phyloP scores from a whole-genome alignment of 2,888 invertebrate genomes.

The Leptinotarsa rubiginosa region DNA sequence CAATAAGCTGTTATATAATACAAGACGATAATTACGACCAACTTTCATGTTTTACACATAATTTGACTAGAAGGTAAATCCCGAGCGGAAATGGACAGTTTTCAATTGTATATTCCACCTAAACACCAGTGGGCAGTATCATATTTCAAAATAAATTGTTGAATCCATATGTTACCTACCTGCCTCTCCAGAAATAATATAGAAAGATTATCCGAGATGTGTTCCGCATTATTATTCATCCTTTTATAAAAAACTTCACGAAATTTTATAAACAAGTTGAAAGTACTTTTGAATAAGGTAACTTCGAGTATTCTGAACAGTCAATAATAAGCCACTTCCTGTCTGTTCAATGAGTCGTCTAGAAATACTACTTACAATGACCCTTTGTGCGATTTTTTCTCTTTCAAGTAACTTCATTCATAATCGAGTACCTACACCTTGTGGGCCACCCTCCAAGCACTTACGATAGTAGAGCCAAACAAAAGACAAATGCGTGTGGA shows the following conservation, averaged over 20 bases:
- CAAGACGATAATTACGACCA: not conserved
- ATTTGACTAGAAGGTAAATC: not conserved
- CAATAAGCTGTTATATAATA: not conserved
- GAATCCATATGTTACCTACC: constrained; percentile 9
- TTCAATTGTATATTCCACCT: constrained; percentile 4
- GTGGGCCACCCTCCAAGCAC: constrained; percentile 36
- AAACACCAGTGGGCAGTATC: constrained; percentile 10
- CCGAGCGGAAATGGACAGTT: constrained; percentile 8
- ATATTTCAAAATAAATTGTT: constrained; percentile 14
- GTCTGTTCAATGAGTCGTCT: constrained; percentile 37
- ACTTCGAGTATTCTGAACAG: constrained; percentile 34
- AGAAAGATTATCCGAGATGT: constrained; percentile 1
- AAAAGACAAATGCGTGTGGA: constrained; percentile 23
- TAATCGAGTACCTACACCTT: constrained; percentile 34
- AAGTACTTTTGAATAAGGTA: constrained; percentile 31
- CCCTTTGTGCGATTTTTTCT: constrained; percentile 37
- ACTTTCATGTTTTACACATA: constrained; percentile 6
- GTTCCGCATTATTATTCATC: constrained; percentile 11
- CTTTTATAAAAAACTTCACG: constrained; percentile 19
- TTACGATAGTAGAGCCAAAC: constrained; percentile 28
- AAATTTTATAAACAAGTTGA: constrained; percentile 32
- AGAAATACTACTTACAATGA: constrained; percentile 33
- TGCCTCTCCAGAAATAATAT: constrained; percentile 7
- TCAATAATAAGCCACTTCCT: constrained; percentile 45
- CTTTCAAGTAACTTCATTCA: constrained; percentile 39